These are phyloP conservation scores for Otolemur garnettii DNA, from an alignment of 2,113 vertebrate species.

Conservation along the genomic window DNA sequence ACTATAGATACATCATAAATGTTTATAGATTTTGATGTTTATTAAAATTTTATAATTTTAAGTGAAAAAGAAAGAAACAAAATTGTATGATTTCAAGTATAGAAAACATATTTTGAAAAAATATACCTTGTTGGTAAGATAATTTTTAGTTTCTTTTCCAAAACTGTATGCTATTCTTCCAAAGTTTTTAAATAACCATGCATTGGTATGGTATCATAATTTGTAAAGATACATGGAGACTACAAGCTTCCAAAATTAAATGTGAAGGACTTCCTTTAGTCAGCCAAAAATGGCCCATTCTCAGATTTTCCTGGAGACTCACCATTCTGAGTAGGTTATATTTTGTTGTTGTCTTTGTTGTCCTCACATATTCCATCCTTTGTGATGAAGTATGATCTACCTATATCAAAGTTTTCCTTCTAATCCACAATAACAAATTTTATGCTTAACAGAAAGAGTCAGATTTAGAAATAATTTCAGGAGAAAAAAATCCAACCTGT, in stretches of 20 bases:
- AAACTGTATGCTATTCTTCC: not conserved
- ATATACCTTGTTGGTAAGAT: not conserved
- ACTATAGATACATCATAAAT: not conserved
- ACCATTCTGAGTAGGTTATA: not conserved
- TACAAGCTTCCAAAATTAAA: not conserved
- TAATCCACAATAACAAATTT: not conserved
- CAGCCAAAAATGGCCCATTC: not conserved
- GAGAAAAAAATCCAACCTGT: conserved; percentile 19
- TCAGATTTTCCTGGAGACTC: conserved; percentile 12
- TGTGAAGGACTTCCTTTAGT: not conserved
- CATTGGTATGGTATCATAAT: not conserved
- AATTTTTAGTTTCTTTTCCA: conserved; percentile 40
- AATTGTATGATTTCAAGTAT: not conserved
- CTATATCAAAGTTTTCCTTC: not conserved
- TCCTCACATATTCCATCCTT: not conserved
- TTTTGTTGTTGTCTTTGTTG: not conserved
- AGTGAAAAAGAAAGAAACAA: not conserved
- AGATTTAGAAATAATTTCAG: conserved; percentile 41
- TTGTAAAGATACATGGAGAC: not conserved
- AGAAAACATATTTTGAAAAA: not conserved
- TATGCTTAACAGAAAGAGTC: not conserved
- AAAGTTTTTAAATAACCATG: conserved; percentile 1
- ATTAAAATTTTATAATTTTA: conserved; percentile 38
- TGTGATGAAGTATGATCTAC: not conserved
- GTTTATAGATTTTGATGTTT: not conserved